phyloP scores from a whole-genome alignment of 2,797 vertebrate species.

The Chelon labrosus region DNA sequence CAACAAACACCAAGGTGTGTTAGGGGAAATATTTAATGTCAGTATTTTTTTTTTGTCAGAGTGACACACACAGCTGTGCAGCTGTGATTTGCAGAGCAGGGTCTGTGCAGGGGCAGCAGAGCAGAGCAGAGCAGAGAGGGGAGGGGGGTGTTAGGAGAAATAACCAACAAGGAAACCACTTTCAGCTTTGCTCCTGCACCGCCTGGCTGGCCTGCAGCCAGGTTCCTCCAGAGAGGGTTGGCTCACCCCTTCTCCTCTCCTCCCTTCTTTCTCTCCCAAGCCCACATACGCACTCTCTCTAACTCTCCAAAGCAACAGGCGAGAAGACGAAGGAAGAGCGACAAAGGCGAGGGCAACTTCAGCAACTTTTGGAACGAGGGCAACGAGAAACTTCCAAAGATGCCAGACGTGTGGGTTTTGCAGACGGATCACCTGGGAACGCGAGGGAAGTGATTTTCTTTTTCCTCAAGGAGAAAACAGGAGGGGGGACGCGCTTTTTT shows the following conservation, averaged over 20 bases:
- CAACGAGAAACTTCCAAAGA: conserved; percentile 50
- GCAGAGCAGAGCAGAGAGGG: conserved; percentile 19
- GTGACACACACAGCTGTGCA: conserved; percentile 72
- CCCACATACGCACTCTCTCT: conserved; percentile 76
- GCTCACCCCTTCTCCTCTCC: conserved; percentile 76
- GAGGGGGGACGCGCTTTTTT: conserved; percentile 45
- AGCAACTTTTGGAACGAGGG: conserved; percentile 24
- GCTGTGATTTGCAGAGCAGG: conserved; percentile 53
- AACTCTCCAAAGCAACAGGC: conserved; percentile 71
- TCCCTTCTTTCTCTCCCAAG: conserved; percentile 73
- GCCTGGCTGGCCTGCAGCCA: conserved; percentile 81
- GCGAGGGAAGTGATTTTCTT: conserved; percentile 61
- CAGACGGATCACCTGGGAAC: conserved; percentile 52
- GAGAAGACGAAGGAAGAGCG: conserved; percentile 62
- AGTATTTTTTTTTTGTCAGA: conserved; percentile 40
- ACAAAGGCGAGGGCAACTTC: conserved; percentile 42
- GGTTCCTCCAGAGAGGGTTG: conserved; percentile 77
- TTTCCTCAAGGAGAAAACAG: conserved; percentile 40
- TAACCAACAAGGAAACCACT: conserved; percentile 81
- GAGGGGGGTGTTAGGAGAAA: conserved; percentile 59
- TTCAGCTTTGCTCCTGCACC: conserved; percentile 77
- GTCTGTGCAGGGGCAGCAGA: conserved; percentile 32
- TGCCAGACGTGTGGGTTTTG: conserved; percentile 62
- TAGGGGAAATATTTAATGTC: conserved; percentile 8
- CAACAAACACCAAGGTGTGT: conserved; percentile 19